These are phyloP conservation scores for Eudyptes chrysolophus DNA, from an alignment of 2,113 vertebrate genomes.

Conservation along the genomic window DNA sequence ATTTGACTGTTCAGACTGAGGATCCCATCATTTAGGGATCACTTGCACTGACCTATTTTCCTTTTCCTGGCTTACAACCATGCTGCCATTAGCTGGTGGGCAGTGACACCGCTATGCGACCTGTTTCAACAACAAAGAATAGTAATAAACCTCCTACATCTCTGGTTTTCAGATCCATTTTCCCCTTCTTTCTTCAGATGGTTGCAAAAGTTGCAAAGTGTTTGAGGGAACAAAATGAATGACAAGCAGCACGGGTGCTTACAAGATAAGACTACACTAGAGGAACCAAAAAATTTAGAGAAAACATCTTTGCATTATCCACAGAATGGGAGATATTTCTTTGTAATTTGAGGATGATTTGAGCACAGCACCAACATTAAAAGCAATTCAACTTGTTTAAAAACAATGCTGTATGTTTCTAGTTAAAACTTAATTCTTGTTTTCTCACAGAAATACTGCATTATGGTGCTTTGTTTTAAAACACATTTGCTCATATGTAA, in stretches of 20 bases:
- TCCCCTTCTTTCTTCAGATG: background rate
- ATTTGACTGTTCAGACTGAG: background rate
- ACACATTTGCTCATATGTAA: accelerated
- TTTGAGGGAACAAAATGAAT: background rate
- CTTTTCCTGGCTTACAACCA: background rate
- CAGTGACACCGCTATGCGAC: accelerated
- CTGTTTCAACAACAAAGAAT: background rate
- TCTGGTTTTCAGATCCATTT: background rate
- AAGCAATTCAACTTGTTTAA: background rate
- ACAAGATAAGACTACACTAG: background rate
- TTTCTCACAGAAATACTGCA: background rate
- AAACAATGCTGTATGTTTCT: background rate
- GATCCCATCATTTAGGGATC: background rate
- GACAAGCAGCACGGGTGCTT: background rate
- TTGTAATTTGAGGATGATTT: background rate
- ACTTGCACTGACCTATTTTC: background rate
- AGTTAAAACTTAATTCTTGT: background rate
- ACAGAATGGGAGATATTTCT: background rate
- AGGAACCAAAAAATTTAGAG: background rate
- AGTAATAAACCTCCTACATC: background rate
- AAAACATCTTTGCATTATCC: background rate
- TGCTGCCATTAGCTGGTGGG: background rate
- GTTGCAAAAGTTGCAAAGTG: background rate
- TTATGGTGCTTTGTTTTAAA: background rate
- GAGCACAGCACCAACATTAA: background rate